These are phyloP conservation scores for Apostichopus parvimensis DNA, from an alignment of 35 echinoderm and acorn worm genomes.

Conservation along the genomic window DNA sequence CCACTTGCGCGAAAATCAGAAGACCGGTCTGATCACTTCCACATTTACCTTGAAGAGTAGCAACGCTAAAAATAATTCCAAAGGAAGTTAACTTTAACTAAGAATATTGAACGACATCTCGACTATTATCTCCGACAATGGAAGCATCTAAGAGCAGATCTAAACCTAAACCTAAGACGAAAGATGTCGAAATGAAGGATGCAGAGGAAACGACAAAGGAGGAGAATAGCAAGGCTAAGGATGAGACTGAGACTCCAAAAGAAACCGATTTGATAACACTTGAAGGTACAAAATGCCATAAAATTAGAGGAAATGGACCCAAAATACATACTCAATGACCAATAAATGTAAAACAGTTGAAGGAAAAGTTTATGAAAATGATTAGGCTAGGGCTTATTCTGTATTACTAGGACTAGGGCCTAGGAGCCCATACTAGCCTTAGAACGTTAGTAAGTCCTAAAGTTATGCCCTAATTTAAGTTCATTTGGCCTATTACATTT, in stretches of 20 bases:
- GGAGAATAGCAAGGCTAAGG: conserved; percentile 42
- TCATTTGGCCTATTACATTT: too few relatives aligned
- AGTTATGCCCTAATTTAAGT: too few relatives aligned
- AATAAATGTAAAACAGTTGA: too few relatives aligned
- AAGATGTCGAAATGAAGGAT: conserved; percentile 89
- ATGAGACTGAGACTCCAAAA: conserved; percentile 54
- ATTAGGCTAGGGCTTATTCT: too few relatives aligned
- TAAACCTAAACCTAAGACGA: background rate
- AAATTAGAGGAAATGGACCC: background rate
- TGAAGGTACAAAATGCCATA: conserved; percentile 55
- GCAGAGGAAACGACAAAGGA: conserved; percentile 27
- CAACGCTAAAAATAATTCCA: background rate
- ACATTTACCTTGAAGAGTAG: background rate
- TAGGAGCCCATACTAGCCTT: too few relatives aligned
- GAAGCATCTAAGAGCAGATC: background rate
- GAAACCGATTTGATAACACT: conserved; percentile 82
- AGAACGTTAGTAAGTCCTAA: too few relatives aligned
- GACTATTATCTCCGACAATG: background rate
- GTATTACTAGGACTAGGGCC: too few relatives aligned
- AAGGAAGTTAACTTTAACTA: background rate
- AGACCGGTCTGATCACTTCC: background rate
- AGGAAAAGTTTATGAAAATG: background rate
- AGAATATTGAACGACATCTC: background rate
- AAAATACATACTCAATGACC: background rate
- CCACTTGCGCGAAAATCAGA: conserved; percentile 5